These are phyloP conservation scores for Siniperca knerii DNA, from an alignment of 2,113 vertebrate genomes.

Conservation along the genomic window DNA sequence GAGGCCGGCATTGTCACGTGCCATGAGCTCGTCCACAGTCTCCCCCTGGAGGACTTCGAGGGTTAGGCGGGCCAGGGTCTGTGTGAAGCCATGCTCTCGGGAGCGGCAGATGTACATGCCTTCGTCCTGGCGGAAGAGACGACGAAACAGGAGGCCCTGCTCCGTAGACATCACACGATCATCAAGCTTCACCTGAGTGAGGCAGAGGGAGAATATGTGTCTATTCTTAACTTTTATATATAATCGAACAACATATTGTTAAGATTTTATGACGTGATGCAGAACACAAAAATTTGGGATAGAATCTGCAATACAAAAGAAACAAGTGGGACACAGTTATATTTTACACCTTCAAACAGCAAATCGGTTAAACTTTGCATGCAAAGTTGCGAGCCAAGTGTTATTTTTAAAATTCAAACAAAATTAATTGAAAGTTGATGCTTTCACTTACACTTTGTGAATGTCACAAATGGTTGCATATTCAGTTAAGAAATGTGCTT, in stretches of 20 bases:
- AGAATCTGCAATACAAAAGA: background rate
- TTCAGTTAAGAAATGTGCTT: background rate
- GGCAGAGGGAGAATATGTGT: background rate
- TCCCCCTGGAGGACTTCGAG: slow-evolving; percentile 88
- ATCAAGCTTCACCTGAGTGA: slow-evolving; percentile 89
- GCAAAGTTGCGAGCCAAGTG: background rate
- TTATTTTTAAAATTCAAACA: background rate
- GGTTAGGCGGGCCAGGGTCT: slow-evolving; percentile 85
- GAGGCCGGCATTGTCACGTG: slow-evolving; percentile 48
- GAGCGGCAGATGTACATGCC: slow-evolving; percentile 91
- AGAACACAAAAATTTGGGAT: background rate
- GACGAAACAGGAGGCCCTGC: slow-evolving; percentile 91
- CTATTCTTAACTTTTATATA: background rate
- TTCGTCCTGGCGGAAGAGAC: slow-evolving; percentile 85
- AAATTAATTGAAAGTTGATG: background rate
- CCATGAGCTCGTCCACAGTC: slow-evolving; percentile 85
- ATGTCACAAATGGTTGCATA: background rate
- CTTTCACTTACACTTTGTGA: background rate
- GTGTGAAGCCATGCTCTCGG: slow-evolving; percentile 91
- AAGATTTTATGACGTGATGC: background rate
- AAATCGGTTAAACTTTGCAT: background rate
- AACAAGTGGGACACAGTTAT: background rate
- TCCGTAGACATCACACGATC: slow-evolving; percentile 90
- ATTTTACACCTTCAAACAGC: background rate
- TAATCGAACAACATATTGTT: background rate